Conservation (phyloP, 1,140 invertebrate species). For the Pseudomyrmex sp. region DNA sequence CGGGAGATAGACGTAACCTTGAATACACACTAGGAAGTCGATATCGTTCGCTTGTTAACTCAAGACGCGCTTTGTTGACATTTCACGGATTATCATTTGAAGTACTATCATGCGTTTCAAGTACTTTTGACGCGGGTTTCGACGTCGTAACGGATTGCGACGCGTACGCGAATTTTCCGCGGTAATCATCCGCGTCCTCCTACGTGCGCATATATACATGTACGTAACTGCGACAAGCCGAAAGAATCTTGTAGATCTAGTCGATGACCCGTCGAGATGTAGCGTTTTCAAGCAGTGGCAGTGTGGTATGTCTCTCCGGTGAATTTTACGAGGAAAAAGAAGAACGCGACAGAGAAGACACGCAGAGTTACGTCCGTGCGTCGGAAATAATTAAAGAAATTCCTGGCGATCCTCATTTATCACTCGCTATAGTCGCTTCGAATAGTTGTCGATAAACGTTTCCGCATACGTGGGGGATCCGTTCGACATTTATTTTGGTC, state of each 20-base stretch:
- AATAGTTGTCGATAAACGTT: background rate
- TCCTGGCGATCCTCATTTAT: slow-evolving; percentile 35
- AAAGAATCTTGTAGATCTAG: slow-evolving; percentile 46
- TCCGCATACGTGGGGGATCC: background rate
- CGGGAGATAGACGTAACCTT: slow-evolving; percentile 5
- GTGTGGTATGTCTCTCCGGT: background rate
- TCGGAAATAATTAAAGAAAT: slow-evolving; percentile 42
- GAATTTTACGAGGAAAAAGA: background rate
- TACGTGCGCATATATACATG: background rate
- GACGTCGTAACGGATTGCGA: slow-evolving; percentile 72
- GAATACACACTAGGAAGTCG: background rate
- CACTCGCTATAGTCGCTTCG: background rate
- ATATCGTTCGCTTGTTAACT: slow-evolving; percentile 13
- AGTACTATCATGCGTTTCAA: slow-evolving; percentile 4
- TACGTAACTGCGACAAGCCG: background rate
- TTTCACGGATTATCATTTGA: slow-evolving; percentile 6
- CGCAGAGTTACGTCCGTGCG: slow-evolving; percentile 22
- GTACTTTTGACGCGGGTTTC: slow-evolving; percentile 55
- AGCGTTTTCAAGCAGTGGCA: background rate
- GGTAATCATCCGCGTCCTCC: background rate
- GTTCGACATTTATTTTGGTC: background rate
- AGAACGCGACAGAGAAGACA: background rate
- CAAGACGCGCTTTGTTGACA: background rate
- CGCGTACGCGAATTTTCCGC: slow-evolving; percentile 11
- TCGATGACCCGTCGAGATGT: slow-evolving; percentile 50